Conservation (phyloP, 2,888 invertebrate genomes). For the Coenonympha arcania region DNA sequence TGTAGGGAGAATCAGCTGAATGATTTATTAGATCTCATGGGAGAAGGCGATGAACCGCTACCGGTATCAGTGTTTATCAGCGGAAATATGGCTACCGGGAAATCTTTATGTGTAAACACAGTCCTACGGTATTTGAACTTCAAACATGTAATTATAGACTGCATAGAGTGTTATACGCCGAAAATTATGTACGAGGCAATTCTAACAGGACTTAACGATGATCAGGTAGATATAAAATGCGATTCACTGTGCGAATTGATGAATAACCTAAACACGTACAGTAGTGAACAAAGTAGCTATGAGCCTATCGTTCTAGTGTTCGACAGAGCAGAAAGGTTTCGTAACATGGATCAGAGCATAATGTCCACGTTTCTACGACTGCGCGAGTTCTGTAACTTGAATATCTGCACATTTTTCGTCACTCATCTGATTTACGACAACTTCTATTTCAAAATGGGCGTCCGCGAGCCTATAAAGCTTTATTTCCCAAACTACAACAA, state of each 20-base stretch:
- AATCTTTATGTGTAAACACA: constrained; percentile 79
- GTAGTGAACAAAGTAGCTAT: constrained; percentile 37
- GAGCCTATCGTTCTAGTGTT: constrained; percentile 79
- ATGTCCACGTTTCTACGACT: constrained; percentile 82
- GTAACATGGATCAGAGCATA: constrained; percentile 82
- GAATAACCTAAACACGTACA: constrained; percentile 55
- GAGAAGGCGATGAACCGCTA: constrained; percentile 75
- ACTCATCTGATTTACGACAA: constrained; percentile 88
- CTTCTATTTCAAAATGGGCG: constrained; percentile 80
- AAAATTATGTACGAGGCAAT: constrained; percentile 85
- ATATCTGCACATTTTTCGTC: constrained; percentile 83
- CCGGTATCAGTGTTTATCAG: constrained; percentile 82
- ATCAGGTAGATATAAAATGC: constrained; percentile 70
- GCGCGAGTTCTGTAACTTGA: constrained; percentile 80
- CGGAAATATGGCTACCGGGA: constrained; percentile 90
- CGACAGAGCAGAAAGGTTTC: constrained; percentile 86
- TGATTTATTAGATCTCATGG: constrained; percentile 67
- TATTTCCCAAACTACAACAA: constrained; percentile 87
- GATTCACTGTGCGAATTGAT: constrained; percentile 81
- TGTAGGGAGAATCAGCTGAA: constrained; percentile 69
- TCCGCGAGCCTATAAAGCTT: constrained; percentile 80
- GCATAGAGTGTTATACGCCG: constrained; percentile 85
- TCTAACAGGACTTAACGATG: constrained; percentile 71
- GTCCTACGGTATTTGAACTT: constrained; percentile 75
- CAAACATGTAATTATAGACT: constrained; percentile 80